These are phyloP conservation scores for Leucoma salicis DNA, from an alignment of 2,888 invertebrate species.

Conservation along the genomic window DNA sequence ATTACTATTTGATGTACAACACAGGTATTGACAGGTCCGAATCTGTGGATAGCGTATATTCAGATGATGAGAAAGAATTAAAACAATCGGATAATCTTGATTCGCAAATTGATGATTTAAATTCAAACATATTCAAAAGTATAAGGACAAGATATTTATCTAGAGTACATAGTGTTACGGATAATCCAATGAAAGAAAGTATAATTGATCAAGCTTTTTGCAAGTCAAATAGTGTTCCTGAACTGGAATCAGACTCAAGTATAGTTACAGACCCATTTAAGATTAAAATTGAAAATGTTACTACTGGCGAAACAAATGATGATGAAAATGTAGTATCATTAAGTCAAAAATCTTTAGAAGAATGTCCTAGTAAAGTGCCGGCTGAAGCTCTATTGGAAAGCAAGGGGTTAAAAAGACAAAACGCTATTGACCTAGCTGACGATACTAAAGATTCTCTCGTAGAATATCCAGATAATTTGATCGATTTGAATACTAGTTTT, in stretches of 20 bases:
- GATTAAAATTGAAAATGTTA: constrained; percentile 59
- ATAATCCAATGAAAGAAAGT: constrained; percentile 52
- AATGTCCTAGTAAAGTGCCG: constrained; percentile 26
- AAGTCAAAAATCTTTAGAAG: constrained; percentile 26
- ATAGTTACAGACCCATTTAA: constrained; percentile 33
- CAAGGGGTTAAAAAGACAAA: constrained; percentile 60
- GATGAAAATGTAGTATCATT: constrained; percentile 36
- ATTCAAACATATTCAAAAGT: constrained; percentile 65
- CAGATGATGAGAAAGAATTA: constrained; percentile 52
- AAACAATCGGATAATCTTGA: constrained; percentile 54
- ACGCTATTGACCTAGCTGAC: constrained; percentile 51
- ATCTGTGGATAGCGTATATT: constrained; percentile 66
- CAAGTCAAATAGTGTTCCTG: constrained; percentile 43
- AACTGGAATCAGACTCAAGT: constrained; percentile 31
- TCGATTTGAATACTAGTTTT: constrained; percentile 35
- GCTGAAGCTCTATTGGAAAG: constrained; percentile 41
- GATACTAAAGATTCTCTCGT: constrained; percentile 36
- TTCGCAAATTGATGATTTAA: constrained; percentile 51
- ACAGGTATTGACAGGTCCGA: constrained; percentile 74
- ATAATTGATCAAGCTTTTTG: constrained; percentile 67
- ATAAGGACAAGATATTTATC: constrained; percentile 70
- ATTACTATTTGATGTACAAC: constrained; percentile 65
- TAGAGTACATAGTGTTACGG: constrained; percentile 66
- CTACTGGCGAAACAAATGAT: constrained; percentile 64
- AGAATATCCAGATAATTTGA: constrained; percentile 26